phyloP scores from a whole-genome alignment of 2,113 vertebrate species.

The Rhinopomastus cyanomelas region DNA sequence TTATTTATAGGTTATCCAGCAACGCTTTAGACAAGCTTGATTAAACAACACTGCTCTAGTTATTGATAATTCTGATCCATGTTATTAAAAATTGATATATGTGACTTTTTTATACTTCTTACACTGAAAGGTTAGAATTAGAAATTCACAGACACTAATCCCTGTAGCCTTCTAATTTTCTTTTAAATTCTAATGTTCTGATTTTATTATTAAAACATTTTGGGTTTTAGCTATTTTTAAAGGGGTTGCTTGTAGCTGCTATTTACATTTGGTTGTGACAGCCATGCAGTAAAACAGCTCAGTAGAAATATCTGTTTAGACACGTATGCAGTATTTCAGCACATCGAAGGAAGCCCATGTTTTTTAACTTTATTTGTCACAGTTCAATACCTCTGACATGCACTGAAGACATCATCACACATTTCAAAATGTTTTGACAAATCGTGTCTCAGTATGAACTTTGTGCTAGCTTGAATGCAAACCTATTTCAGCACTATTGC shows the following conservation, averaged over 20 bases:
- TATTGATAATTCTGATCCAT: not conserved
- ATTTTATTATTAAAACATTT: not conserved
- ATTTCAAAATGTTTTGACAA: slow-evolving; percentile 34
- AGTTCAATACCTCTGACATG: not conserved
- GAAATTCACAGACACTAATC: not conserved
- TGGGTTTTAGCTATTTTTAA: not conserved
- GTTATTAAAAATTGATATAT: not conserved
- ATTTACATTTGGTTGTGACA: not conserved
- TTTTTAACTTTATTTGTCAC: not conserved
- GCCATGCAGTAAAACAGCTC: not conserved
- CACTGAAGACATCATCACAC: not conserved
- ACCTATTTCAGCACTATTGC: not conserved
- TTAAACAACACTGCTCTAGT: not conserved
- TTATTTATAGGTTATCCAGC: not conserved
- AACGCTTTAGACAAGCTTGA: not conserved
- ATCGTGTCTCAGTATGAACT: not conserved
- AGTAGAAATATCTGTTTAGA: not conserved
- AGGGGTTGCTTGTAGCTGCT: not conserved
- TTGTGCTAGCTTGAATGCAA: not conserved
- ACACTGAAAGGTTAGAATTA: not conserved
- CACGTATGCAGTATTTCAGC: not conserved
- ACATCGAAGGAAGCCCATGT: not conserved
- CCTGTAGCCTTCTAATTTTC: not conserved
- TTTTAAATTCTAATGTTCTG: not conserved
- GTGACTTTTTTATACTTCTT: not conserved